These are phyloP conservation scores for Lochmaea capreae DNA, from an alignment of 2,888 invertebrate genomes.

Conservation along the genomic window DNA sequence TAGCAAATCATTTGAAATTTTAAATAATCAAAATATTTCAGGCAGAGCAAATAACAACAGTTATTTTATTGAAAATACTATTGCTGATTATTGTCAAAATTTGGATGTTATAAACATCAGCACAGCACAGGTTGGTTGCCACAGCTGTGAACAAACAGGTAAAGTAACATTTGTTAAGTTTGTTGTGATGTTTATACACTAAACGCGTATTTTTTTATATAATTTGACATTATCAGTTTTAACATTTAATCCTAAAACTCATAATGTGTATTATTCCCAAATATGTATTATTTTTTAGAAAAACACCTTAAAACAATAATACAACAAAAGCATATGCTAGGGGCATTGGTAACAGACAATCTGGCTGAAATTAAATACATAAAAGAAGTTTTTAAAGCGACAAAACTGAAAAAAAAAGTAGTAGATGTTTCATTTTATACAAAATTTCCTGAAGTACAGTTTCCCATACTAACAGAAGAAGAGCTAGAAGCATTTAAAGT, in stretches of 20 bases:
- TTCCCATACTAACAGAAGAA: neutral
- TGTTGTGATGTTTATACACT: constrained; percentile 1
- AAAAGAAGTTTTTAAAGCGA: neutral
- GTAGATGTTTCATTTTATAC: neutral
- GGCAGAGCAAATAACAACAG: neutral
- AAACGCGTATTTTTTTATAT: neutral
- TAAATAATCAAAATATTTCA: no score
- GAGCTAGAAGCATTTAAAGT: constrained; percentile 4
- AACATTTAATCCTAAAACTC: constrained; percentile 1
- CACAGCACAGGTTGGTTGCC: constrained; percentile 2
- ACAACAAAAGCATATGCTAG: neutral
- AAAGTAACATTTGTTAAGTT: neutral
- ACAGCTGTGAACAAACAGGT: neutral
- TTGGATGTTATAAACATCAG: constrained; percentile 1
- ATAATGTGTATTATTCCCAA: neutral
- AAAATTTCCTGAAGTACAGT: neutral
- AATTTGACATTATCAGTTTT: neutral
- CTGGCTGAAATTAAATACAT: no score
- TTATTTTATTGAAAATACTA: no score
- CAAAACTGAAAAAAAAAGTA: neutral
- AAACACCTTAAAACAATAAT: neutral
- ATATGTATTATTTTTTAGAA: neutral
- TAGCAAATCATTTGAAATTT: no score
- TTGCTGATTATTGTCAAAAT: neutral
- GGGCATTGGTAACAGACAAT: neutral